Evolutionary conservation across 1,140 invertebrate genomes (phyloP).

Genomic region (Linepithema humile): DNA sequence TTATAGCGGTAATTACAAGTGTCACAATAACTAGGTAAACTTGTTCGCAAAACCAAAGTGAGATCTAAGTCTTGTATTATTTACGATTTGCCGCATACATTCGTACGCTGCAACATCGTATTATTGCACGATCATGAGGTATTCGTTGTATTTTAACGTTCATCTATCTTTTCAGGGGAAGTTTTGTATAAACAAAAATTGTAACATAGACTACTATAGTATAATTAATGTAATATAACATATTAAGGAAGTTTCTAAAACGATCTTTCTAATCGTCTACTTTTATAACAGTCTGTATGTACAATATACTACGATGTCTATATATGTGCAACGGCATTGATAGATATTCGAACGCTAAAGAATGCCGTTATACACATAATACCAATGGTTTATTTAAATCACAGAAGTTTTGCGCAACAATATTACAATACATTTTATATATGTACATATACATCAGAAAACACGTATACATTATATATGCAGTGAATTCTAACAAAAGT

Average conservation of each 20-base stretch:
- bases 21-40: slow-evolving; percentile 39
- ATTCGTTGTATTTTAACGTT: slow-evolving; percentile 7
- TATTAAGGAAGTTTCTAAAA: slow-evolving; percentile 31
- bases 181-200: slow-evolving; percentile 37
- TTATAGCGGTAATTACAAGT: slow-evolving; percentile 47
- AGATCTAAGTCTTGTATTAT: neutral
- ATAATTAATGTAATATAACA: neutral
- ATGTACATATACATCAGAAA: slow-evolving; percentile 31
- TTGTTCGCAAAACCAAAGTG: slow-evolving; percentile 38
- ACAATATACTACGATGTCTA: slow-evolving; percentile 28
- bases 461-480: slow-evolving; percentile 45
- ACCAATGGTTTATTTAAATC: slow-evolving; percentile 71
- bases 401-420: slow-evolving; percentile 70
- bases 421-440: slow-evolving; percentile 60
- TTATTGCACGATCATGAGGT: neutral
- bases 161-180: slow-evolving; percentile 8
- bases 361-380: slow-evolving; percentile 28
- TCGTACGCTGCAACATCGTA: neutral
- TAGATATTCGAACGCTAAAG: slow-evolving; percentile 6
- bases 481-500: neutral
- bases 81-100: neutral
- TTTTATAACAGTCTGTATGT: slow-evolving; percentile 44
- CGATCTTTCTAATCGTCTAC: slow-evolving; percentile 34
- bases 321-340: slow-evolving; percentile 21
- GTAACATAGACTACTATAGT: slow-evolving; percentile 22